Evolutionary conservation across 1,140 invertebrate genomes (phyloP), one percentile per base, ranked within the genome.

Genomic region (Zaprionus davidi): DNA sequence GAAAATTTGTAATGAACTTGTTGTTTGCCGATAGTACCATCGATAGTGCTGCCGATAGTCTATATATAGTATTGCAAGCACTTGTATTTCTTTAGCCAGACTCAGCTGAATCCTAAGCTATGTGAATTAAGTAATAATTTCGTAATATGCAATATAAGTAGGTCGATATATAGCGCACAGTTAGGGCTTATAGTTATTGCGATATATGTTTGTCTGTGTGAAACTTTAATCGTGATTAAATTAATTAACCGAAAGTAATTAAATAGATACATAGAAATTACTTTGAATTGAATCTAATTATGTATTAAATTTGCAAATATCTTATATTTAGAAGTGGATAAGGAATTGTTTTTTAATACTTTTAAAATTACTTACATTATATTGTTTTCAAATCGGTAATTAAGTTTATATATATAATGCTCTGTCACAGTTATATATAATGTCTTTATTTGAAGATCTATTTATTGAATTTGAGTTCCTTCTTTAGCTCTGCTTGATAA

Each of bases 31-130:
- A 17, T 46, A 46, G 41, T 46, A 7, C 41, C 17, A 57, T 38
- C 34, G 20, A 59, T 11, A 22, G 6, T 6, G 49, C 63, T 71
- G 9, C 66, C 53, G 55, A 68, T 46, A 57, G 68, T 56, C 66
- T 7, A n/a, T 17, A 17, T 78, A 70, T 57, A 76, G 68, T 87
- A 73, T 49, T 68, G 12, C 13, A 36, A 26, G 41, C 41, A 46
- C 41, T 46, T 69, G 41, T 69, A 34, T 59, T 70, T 49, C 36
- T 41, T 44, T 55, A 11, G 49, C 2, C 51, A 56, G 44, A 66
- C 46, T 55, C 24, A 60, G 56, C 56, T 13, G 55, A 41, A 53
- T 38, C 46, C 49, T 53, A 26, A 34, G 51, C 64, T 55, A 26
- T 26, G 17, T 22, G 46, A 49, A 38, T 15, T 59, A 41, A 59